Percentiles rank a stretch among this genome's conserved stretches.
Evolutionary conservation across 2,888 invertebrate genomes (phyloP).

Genomic region (Noctua fimbriata): DNA sequence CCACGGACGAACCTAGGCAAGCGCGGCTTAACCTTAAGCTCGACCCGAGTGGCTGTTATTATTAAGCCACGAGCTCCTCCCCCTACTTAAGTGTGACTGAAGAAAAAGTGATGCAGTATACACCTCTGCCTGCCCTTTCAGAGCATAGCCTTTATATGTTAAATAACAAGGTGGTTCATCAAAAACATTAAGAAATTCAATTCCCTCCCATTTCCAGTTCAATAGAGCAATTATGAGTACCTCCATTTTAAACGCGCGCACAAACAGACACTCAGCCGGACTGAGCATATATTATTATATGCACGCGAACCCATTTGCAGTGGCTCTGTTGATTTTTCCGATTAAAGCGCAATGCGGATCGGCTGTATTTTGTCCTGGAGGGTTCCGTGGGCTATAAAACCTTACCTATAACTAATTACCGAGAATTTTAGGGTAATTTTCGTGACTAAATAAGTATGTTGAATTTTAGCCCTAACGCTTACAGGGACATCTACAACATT

Average conservation of each 20-base stretch:
- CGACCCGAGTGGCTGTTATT: no score
- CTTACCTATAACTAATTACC: slow-evolving; percentile 6
- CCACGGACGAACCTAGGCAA: no score
- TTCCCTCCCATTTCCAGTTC: slow-evolving; percentile 25
- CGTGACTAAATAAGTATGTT: no score
- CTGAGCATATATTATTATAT: slow-evolving; percentile 67
- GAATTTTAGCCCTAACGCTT: no score
- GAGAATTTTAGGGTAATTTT: no score
- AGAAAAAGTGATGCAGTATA: not conserved
- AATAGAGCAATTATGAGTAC: slow-evolving; percentile 45
- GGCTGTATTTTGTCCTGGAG: slow-evolving; percentile 72
- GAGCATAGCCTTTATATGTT: not conserved
- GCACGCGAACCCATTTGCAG: slow-evolving; percentile 65
- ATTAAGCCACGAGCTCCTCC: no score
- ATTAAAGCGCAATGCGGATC: slow-evolving; percentile 84
- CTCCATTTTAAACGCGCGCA: slow-evolving; percentile 30
- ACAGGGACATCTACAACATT: no score
- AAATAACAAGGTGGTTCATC: not conserved
- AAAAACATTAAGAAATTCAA: slow-evolving; percentile 24
- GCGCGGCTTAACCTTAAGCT: no score
- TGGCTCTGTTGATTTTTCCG: slow-evolving; percentile 84
- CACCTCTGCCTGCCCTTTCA: not conserved
- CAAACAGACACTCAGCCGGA: slow-evolving; percentile 56
- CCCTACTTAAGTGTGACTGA: not conserved
- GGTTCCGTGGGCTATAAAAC: slow-evolving; percentile 69